phyloP scores from a whole-genome alignment of 1,140 invertebrate genomes.

The Tribolium castaneum region DNA sequence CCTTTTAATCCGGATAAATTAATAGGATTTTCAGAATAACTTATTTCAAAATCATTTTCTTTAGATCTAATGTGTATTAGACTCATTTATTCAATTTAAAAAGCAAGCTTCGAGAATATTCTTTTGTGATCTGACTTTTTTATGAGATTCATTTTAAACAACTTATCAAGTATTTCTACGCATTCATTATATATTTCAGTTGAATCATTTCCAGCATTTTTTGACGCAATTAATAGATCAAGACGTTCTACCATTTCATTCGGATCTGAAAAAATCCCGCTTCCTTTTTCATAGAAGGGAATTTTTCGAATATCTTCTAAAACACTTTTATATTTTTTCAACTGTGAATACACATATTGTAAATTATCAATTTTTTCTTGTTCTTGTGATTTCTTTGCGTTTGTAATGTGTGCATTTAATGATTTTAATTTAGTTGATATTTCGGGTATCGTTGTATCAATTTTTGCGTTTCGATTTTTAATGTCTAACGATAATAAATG shows the following conservation, averaged over 20 bases:
- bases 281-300: conserved; percentile 32
- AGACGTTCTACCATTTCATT: conserved; percentile 37
- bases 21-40: conserved; percentile 39
- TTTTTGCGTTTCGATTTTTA: conserved; percentile 40
- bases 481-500: conserved; percentile 41
- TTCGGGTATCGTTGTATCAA: conserved; percentile 34
- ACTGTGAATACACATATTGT: conserved; percentile 33
- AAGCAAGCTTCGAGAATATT: conserved; percentile 19
- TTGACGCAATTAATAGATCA: conserved; percentile 44
- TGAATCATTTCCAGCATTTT: conserved; percentile 45
- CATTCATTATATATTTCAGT: conserved; percentile 40
- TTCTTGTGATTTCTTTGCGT: conserved; percentile 36
- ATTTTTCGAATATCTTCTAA: conserved; percentile 37
- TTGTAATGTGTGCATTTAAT: conserved; percentile 36
- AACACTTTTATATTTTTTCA: conserved; percentile 34
- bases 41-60: conserved; percentile 34
- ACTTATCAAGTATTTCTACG: conserved; percentile 41
- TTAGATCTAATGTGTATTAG: conserved; percentile 38
- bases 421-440: conserved; percentile 41
- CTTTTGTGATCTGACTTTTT: conserved; percentile 39
- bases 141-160: conserved; percentile 36
- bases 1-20: conserved; percentile 39
- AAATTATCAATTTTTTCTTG: conserved; percentile 37
- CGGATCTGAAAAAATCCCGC: conserved; percentile 25
- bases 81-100: conserved; percentile 36